phyloP scores from a whole-genome alignment of 2,113 vertebrate species.

The Piliocolobus tephrosceles region DNA sequence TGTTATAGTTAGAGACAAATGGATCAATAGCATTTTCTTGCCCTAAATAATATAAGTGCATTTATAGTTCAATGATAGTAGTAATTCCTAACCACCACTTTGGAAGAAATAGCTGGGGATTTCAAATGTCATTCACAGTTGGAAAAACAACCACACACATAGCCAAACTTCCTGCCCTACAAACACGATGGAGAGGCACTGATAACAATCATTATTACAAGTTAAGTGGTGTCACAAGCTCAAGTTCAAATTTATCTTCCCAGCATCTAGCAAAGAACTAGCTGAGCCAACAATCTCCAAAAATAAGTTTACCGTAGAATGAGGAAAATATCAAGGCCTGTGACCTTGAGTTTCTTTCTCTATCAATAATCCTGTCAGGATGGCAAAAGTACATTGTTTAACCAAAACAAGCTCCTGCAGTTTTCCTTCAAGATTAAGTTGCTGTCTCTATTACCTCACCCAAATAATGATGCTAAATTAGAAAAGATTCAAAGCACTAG shows the following conservation, averaged over 20 bases:
- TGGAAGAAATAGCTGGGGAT: constrained; percentile 42
- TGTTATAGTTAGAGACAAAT: neutral
- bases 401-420: neutral
- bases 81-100: constrained; percentile 33
- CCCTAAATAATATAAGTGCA: constrained; percentile 51
- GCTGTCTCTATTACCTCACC: neutral
- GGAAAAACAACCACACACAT: neutral
- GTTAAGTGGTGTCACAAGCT: constrained; percentile 67
- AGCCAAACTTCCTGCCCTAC: constrained; percentile 47
- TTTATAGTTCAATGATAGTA: constrained; percentile 27
- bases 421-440: constrained; percentile 12
- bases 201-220: constrained; percentile 72
- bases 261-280: constrained; percentile 66
- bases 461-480: neutral
- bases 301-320: constrained; percentile 64
- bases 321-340: constrained; percentile 55
- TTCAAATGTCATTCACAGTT: constrained; percentile 61
- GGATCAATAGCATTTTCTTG: constrained; percentile 1
- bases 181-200: constrained; percentile 43
- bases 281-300: constrained; percentile 66
- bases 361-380: constrained; percentile 55
- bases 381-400: constrained; percentile 21
- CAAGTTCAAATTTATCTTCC: constrained; percentile 69
- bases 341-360: constrained; percentile 57
- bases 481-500: neutral